Conservation (phyloP, 2,888 invertebrate genomes). For the Ypsolopha scabrella region DNA sequence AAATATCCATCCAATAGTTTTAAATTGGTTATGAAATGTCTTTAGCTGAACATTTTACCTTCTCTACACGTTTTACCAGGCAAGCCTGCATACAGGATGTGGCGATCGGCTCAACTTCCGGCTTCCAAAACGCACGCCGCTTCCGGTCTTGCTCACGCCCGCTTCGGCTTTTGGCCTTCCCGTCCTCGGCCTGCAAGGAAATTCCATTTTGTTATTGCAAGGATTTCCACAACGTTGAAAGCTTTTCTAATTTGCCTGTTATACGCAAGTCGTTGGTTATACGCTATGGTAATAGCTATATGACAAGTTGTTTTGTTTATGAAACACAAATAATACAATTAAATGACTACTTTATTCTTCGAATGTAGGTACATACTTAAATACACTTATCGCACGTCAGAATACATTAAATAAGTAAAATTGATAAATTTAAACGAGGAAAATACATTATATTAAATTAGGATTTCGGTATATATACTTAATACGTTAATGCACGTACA, state of each 20-base stretch:
- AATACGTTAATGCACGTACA: too few relatives aligned
- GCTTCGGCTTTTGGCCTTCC: constrained; percentile 12
- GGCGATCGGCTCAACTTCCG: constrained; percentile 42
- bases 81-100: constrained; percentile 33
- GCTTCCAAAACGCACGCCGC: constrained; percentile 41
- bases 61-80: neutral
- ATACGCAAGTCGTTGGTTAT: too few relatives aligned
- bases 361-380: too few relatives aligned
- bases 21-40: too few relatives aligned
- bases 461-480: too few relatives aligned
- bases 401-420: too few relatives aligned
- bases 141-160: constrained; percentile 26
- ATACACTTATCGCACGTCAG: too few relatives aligned
- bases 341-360: too few relatives aligned
- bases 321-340: neutral
- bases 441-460: too few relatives aligned
- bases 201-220: constrained; percentile 38
- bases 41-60: neutral
- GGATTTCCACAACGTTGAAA: constrained; percentile 28
- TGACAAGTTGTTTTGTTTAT: neutral
- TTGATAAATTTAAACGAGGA: too few relatives aligned
- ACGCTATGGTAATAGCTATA: constrained; percentile 30
- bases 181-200: constrained; percentile 17
- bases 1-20: too few relatives aligned
- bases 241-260: constrained; percentile 36